Evolutionary conservation across 2,888 invertebrate genomes (phyloP).

Genomic region (Belgica antarctica): DNA sequence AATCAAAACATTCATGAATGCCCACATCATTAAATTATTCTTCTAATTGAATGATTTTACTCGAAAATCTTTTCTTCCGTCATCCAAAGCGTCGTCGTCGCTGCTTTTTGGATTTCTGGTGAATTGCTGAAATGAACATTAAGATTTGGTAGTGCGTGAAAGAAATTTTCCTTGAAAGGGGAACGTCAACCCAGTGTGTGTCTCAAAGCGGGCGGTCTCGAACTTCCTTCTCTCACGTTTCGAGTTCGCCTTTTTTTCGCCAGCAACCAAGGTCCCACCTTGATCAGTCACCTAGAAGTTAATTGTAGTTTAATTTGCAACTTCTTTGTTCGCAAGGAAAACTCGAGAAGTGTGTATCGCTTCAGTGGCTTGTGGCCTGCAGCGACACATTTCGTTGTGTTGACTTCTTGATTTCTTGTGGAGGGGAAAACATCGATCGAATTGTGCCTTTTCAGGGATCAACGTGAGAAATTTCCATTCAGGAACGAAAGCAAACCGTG

Average conservation of each 20-base stretch:
- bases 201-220: constrained; percentile 34
- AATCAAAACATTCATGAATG: constrained; percentile 34
- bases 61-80: not conserved
- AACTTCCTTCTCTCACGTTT: no score
- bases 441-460: not conserved
- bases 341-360: constrained; percentile 40
- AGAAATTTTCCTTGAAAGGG: constrained; percentile 1
- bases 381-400: constrained; percentile 7
- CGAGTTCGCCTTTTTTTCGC: no score
- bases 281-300: constrained; percentile 30
- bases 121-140: constrained; percentile 36
- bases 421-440: not conserved
- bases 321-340: constrained; percentile 31
- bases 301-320: constrained; percentile 44
- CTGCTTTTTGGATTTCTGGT: not conserved
- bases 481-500: no score
- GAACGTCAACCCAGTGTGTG: not conserved
- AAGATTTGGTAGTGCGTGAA: not conserved
- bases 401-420: constrained; percentile 12
- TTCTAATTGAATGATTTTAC: constrained; percentile 43
- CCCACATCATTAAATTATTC: constrained; percentile 41
- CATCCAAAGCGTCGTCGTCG: not conserved
- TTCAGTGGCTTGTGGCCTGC: constrained; percentile 40
- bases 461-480: not conserved
- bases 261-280: constrained; percentile 12